A percentile compares a stretch with the other conserved stretches of the same genome.
phyloP scores from a whole-genome alignment of 92 coral and sea anemone species.

The Montipora capitata region DNA sequence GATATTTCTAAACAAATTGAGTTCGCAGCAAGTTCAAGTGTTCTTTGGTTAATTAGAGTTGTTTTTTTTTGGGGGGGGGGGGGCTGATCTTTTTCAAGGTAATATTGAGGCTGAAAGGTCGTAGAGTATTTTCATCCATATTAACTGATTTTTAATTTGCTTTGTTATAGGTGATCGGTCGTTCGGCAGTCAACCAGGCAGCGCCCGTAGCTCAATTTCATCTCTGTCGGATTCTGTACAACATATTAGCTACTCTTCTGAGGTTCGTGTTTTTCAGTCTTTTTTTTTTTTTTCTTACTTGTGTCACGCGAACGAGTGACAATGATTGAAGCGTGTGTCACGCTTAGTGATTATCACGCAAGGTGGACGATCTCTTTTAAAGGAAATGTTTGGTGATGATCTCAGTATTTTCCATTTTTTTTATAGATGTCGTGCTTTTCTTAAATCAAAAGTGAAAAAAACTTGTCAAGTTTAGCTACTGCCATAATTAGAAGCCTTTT shows the following conservation, averaged over 20 bases:
- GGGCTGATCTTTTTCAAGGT: not conserved
- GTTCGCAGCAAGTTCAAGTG: constrained; percentile 1
- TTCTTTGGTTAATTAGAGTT: not conserved
- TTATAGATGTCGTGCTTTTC: no score
- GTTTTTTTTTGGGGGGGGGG: not conserved
- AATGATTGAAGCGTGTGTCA: not conserved
- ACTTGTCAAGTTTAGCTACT: no score
- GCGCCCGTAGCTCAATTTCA: constrained; percentile 94
- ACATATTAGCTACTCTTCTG: constrained; percentile 83
- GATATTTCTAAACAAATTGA: no score
- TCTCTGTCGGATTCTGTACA: constrained; percentile 93
- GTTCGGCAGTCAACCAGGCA: constrained; percentile 97
- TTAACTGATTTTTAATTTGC: not conserved
- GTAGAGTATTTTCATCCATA: not conserved
- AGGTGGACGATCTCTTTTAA: not conserved
- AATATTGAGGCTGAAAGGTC: not conserved
- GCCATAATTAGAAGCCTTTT: no score
- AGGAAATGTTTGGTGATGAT: no score
- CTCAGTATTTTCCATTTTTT: no score
- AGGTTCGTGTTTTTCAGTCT: constrained; percentile 69
- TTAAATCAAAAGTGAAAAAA: no score
- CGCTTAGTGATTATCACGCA: constrained; percentile 23
- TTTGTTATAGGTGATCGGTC: constrained; percentile 77
- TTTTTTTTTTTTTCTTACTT: not conserved
- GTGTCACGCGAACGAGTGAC: constrained; percentile 8